Percentiles rank a stretch among this genome's conserved stretches.
Evolutionary conservation across 2,113 vertebrate genomes (phyloP).

Genomic region (Nettapus auritus): DNA sequence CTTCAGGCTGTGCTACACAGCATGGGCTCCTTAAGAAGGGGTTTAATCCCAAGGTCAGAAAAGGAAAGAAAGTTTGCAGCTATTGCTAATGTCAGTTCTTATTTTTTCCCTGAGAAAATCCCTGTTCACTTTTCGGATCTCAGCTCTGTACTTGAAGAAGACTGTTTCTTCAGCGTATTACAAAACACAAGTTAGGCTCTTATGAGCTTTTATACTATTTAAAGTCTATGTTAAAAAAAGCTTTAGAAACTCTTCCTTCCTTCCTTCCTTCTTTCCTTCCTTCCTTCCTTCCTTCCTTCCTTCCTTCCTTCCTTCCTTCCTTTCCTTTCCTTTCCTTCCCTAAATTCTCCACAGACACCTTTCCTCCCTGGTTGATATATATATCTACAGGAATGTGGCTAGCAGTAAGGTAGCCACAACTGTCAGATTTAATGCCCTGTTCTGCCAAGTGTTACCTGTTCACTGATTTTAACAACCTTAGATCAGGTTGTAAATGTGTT

Average conservation of each 20-base stretch:
- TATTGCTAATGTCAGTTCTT: background rate
- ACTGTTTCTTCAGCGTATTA: background rate
- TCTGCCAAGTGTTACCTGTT: background rate
- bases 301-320: no score
- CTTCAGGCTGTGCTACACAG: background rate
- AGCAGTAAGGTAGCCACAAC: background rate
- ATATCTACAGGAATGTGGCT: background rate
- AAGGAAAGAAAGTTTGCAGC: background rate
- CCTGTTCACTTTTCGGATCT: background rate
- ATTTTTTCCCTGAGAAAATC: background rate
- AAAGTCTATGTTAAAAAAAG: background rate
- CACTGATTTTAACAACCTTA: background rate
- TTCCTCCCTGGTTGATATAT: background rate
- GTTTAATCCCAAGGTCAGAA: conserved; percentile 1
- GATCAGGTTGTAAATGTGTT: background rate
- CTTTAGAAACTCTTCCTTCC: background rate
- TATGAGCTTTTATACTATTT: background rate
- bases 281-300: no score
- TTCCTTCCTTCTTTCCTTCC: no score
- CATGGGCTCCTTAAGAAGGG: background rate
- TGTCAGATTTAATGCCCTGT: background rate
- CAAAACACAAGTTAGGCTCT: background rate
- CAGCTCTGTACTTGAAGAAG: background rate
- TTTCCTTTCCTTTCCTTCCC: no score
- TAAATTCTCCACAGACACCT: background rate